Conservation (phyloP, 2,888 invertebrate genomes). For the Lucinisca nassula region DNA sequence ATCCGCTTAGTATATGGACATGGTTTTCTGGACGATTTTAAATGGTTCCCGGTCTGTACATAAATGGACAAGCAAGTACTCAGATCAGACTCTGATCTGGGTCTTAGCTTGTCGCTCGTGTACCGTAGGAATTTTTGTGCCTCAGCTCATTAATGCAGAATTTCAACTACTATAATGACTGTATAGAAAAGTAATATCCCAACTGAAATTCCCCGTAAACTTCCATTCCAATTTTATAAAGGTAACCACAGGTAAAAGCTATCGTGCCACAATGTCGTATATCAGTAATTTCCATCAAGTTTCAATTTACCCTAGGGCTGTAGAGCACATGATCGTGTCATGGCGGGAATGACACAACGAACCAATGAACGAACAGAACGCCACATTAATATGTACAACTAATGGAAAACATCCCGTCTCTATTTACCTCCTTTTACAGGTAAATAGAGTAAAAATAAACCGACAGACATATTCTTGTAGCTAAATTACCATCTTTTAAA, state of each 20-base stretch:
- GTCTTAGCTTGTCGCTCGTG: no score
- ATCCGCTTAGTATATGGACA: no score
- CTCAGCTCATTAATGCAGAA: no score
- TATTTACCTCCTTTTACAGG: constrained; percentile 14
- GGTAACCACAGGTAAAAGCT: constrained; percentile 18
- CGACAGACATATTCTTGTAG: neutral
- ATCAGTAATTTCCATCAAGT: constrained; percentile 65
- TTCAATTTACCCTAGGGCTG: constrained; percentile 63
- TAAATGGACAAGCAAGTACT: no score
- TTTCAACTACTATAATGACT: no score
- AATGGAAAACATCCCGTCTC: constrained; percentile 59
- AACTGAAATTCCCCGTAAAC: neutral
- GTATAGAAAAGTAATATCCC: neutral
- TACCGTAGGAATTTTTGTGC: no score
- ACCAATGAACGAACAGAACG: constrained; percentile 58
- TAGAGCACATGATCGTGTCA: constrained; percentile 63
- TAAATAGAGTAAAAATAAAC: neutral
- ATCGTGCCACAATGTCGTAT: constrained; percentile 53
- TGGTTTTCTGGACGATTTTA: no score
- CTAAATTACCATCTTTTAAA: neutral
- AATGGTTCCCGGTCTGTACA: no score
- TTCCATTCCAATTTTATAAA: neutral
- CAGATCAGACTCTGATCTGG: no score
- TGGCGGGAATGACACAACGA: constrained; percentile 65
- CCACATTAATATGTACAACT: constrained; percentile 65